These are phyloP conservation scores for Drosophila acutilabella DNA, from an alignment of 2,888 invertebrate species.

Conservation along the genomic window DNA sequence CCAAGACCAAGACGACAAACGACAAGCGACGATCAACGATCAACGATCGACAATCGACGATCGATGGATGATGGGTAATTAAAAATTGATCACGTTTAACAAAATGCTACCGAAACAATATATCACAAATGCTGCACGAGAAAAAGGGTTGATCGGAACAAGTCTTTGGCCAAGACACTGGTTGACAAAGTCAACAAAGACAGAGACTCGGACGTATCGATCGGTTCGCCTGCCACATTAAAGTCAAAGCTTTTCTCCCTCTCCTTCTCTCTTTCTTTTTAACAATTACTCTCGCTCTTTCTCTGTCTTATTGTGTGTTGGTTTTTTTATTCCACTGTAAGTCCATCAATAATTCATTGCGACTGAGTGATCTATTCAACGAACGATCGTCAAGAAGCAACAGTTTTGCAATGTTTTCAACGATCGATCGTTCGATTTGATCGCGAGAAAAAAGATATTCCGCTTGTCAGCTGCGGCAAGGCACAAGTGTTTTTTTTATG, in stretches of 20 bases:
- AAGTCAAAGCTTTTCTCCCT: conserved; percentile 55
- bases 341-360: conserved; percentile 77
- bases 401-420: conserved; percentile 5
- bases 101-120: conserved; percentile 81
- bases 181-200: conserved; percentile 76
- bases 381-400: conserved; percentile 40
- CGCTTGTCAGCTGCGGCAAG: conserved; percentile 68
- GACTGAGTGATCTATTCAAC: conserved; percentile 73
- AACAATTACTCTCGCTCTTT: not conserved
- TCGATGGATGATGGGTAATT: conserved; percentile 79
- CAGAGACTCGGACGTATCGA: conserved; percentile 43
- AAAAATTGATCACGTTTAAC: conserved; percentile 84
- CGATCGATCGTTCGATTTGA: conserved; percentile 32
- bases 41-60: conserved; percentile 35
- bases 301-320: conserved; percentile 17
- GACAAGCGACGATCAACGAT: conserved; percentile 26
- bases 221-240: conserved; percentile 72
- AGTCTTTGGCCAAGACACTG: conserved; percentile 31
- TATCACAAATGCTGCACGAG: conserved; percentile 59
- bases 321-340: conserved; percentile 30
- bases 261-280: not conserved
- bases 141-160: conserved; percentile 4
- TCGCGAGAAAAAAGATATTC: conserved; percentile 79
- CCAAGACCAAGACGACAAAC: no score
- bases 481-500: conserved; percentile 71